Conservation (phyloP, 1,140 invertebrate genomes). For the Temnothorax curvispinosus region DNA sequence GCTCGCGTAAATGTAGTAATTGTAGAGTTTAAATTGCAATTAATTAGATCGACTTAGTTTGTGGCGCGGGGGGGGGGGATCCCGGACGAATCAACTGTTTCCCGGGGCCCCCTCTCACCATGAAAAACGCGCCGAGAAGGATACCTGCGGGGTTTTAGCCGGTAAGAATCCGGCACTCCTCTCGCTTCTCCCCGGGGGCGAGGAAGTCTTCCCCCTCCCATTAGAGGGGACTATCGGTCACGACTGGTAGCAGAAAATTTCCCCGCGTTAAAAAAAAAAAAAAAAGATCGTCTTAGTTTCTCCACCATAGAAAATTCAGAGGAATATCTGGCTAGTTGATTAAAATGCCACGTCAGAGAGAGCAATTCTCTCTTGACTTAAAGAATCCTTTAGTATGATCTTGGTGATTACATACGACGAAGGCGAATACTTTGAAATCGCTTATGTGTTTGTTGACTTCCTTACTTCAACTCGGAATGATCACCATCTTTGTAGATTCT, state of each 20-base stretch:
- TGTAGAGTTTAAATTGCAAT: background rate
- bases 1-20: background rate
- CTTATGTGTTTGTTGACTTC: background rate
- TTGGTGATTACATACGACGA: constrained; percentile 1
- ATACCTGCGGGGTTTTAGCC: too few relatives aligned
- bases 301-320: background rate
- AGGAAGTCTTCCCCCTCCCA: too few relatives aligned
- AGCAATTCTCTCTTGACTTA: background rate
- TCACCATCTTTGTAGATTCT: background rate
- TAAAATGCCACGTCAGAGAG: constrained; percentile 37
- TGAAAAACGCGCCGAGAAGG: too few relatives aligned
- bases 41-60: background rate
- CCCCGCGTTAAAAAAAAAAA: too few relatives aligned
- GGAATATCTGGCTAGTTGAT: constrained; percentile 28
- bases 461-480: background rate
- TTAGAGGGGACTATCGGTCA: too few relatives aligned
- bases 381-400: constrained; percentile 16
- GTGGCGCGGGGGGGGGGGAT: too few relatives aligned
- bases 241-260: too few relatives aligned
- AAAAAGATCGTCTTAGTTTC: background rate
- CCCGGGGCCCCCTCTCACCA: too few relatives aligned
- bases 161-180: too few relatives aligned
- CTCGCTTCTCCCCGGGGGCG: too few relatives aligned
- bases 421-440: background rate
- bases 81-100: too few relatives aligned